Evolutionary conservation across 2,113 vertebrate genomes (phyloP), one percentile per base, ranked within the genome.

Genomic region (Podarcis raffonei): DNA sequence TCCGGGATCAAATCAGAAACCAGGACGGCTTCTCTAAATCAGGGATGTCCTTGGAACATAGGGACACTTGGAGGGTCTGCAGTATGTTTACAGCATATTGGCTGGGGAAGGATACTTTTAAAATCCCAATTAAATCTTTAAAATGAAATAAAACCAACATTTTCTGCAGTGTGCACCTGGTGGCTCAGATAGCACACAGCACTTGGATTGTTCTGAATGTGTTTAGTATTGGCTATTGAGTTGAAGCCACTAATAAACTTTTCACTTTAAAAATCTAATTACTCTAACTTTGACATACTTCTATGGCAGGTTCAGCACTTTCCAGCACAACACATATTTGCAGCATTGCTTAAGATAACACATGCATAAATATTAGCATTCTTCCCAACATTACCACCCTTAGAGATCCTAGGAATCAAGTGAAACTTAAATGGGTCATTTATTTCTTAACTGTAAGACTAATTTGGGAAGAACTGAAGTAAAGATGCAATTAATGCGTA

Each of bases 181-280:
- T 71, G 92, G 72, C 30, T 91, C 93, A 87, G 72, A 90, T 90
- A 69, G 35, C 87, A 37, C 91, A 93, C 76, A 87, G 69, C n/a
- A 65, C 90, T 94, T 93, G 91, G 85, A 42, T n/a, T 30, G 82
- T 79, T 92, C 32, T 92, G 22, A 88, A 81, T 59, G 11, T 48
- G 4, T 79, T 77, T 18, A 59, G 5, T 18, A 62, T 62, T 39
- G 23, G 66, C 32, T 39, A 80, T 48, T 13, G 81, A 92, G 13
- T 13, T 81, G 62, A 23, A 77, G 20, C 9, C 3, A 88, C 25
- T 85, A 68, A 57, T 82, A 93, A 83, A 18, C 85, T 12, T 6
- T 87, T 83, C 84, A 78, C 80, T 93, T 90, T 90, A 94, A 93
- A 92, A 94, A 88, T 20, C 20, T 87, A 79, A 89, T 89, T 85